Conservation (phyloP, 2,888 invertebrate genomes). For the Mythimna vitellina region DNA sequence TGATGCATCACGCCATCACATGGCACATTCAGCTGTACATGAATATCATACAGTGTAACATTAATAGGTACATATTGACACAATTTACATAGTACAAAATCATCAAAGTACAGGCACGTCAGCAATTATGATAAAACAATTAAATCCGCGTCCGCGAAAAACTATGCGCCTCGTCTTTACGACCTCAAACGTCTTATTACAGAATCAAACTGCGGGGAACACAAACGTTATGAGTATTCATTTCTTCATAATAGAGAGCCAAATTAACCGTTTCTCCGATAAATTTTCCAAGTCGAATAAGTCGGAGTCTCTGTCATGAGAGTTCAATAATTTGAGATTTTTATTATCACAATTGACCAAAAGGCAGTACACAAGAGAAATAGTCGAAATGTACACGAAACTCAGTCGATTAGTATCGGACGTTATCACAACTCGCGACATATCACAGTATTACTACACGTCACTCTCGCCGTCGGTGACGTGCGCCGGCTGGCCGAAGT, state of each 20-base stretch:
- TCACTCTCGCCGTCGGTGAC: conserved; percentile 93
- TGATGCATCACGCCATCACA: conserved; percentile 85
- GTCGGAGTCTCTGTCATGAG: conserved; percentile 75
- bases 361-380: conserved; percentile 69
- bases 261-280: conserved; percentile 66
- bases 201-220: conserved; percentile 60
- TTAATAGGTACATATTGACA: conserved; percentile 86
- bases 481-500: conserved; percentile 93
- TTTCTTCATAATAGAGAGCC: conserved; percentile 81
- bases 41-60: conserved; percentile 85
- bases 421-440: conserved; percentile 61
- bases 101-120: conserved; percentile 81
- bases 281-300: conserved; percentile 60
- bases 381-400: conserved; percentile 54
- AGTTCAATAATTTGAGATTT: conserved; percentile 71
- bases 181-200: conserved; percentile 41
- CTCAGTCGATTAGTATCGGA: conserved; percentile 55
- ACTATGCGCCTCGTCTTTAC: conserved; percentile 56
- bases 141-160: conserved; percentile 63
- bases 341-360: conserved; percentile 78
- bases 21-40: conserved; percentile 86
- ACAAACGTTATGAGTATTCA: conserved; percentile 80
- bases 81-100: conserved; percentile 84
- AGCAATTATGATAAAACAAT: conserved; percentile 71
- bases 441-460: conserved; percentile 83